These are phyloP conservation scores for Micronisus gabar DNA, from an alignment of 2,113 vertebrate genomes.

Conservation along the genomic window DNA sequence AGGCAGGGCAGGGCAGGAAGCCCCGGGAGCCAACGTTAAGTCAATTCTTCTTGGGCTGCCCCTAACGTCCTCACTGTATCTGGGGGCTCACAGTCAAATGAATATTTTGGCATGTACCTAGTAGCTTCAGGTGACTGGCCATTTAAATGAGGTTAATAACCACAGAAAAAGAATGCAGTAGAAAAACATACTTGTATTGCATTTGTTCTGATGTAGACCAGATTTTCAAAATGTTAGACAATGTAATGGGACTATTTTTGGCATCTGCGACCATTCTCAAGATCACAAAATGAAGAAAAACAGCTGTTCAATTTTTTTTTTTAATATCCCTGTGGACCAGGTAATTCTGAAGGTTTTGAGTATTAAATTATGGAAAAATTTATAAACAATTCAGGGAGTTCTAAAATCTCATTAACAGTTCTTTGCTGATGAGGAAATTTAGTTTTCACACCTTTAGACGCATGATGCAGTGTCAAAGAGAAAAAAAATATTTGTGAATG, in stretches of 20 bases:
- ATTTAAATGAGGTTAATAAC: not conserved
- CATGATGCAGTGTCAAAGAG: not conserved
- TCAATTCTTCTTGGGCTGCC: not conserved
- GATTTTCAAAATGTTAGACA: not conserved
- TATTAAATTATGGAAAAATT: not conserved
- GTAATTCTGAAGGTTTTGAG: not conserved
- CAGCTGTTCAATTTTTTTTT: not conserved
- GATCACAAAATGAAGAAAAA: not conserved
- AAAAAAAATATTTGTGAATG: not conserved
- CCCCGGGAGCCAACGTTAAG: not conserved
- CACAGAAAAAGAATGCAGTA: not conserved
- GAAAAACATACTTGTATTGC: not conserved
- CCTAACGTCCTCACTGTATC: fast-evolving
- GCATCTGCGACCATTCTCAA: not conserved
- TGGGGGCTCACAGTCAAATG: not conserved
- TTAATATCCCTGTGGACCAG: not conserved
- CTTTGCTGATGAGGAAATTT: not conserved
- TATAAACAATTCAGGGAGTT: not conserved
- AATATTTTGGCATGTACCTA: not conserved
- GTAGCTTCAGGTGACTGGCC: not conserved
- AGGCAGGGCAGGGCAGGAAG: not conserved
- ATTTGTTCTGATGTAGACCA: not conserved
- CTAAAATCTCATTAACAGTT: not conserved
- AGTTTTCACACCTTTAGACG: not conserved
- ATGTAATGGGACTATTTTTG: not conserved